Conservation (phyloP, 1,140 invertebrate species). For the Drosophila tropicalis region DNA sequence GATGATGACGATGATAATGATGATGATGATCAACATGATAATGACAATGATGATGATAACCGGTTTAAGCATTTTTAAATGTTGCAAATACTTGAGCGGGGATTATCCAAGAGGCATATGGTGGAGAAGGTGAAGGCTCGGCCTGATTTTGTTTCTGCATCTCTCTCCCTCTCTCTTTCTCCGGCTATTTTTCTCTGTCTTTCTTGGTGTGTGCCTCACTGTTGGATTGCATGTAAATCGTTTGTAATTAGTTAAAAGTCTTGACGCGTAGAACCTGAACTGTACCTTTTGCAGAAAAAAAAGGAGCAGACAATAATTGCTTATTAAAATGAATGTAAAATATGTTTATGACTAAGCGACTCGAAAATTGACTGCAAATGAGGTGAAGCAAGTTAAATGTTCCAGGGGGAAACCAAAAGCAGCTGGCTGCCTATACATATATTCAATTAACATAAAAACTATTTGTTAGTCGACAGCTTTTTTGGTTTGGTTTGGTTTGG, state of each 20-base stretch:
- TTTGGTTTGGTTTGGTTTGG: background rate
- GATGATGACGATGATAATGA: conserved; percentile 49
- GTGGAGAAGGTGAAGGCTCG: conserved; percentile 29
- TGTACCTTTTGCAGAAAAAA: conserved; percentile 9
- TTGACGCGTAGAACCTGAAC: conserved; percentile 54
- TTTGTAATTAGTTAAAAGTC: conserved; percentile 80
- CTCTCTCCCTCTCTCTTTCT: conserved; percentile 25
- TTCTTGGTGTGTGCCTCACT: conserved; percentile 11
- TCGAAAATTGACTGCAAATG: conserved; percentile 77
- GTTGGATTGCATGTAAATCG: conserved; percentile 77
- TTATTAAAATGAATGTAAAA: conserved; percentile 75
- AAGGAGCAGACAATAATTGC: conserved; percentile 71
- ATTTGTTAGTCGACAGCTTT: background rate
- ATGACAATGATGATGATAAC: conserved; percentile 48
- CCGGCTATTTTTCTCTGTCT: conserved; percentile 27
- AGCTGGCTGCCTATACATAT: conserved; percentile 5
- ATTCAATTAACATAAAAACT: conserved; percentile 3
- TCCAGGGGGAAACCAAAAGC: background rate
- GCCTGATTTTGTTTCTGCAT: conserved; percentile 64
- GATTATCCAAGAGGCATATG: conserved; percentile 61
- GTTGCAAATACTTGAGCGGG: conserved; percentile 73
- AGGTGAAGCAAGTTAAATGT: conserved; percentile 44
- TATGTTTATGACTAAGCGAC: conserved; percentile 65
- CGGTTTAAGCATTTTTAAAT: conserved; percentile 74
- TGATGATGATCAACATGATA: conserved; percentile 19